Percentiles rank a stretch among this genome's conserved stretches.
Evolutionary conservation across 2,888 invertebrate genomes (phyloP).

Genomic region (Buathra laborator): DNA sequence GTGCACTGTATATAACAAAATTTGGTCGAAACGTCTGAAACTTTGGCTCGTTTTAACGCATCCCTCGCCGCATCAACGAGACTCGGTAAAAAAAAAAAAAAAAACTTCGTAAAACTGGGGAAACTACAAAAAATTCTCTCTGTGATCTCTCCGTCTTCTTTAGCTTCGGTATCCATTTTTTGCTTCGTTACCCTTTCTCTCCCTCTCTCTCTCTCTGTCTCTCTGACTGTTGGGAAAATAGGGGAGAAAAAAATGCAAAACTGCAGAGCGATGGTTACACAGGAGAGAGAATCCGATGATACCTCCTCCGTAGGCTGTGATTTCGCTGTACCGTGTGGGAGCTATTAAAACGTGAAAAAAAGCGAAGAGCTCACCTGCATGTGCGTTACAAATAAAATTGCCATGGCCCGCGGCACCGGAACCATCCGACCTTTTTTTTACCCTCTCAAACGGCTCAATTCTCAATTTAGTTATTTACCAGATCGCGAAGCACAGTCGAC

Average conservation of each 20-base stretch:
- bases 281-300: conserved; percentile 35
- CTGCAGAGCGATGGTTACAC: background rate
- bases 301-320: background rate
- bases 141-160: background rate
- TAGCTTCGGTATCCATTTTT: background rate
- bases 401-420: background rate
- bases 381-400: conserved; percentile 37
- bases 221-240: background rate
- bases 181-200: background rate
- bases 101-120: background rate
- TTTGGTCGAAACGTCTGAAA: background rate
- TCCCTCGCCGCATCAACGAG: background rate
- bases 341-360: conserved; percentile 40
- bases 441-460: conserved; percentile 4
- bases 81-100: background rate
- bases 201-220: background rate
- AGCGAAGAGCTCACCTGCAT: conserved; percentile 12
- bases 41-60: background rate
- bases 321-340: background rate
- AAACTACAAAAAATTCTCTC: background rate
- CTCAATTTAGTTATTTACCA: conserved; percentile 9
- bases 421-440: conserved; percentile 9
- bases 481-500: background rate
- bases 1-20: background rate
- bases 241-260: background rate